Evolutionary conservation across 2,113 vertebrate genomes (phyloP), one percentile per base, ranked within the genome.

Genomic region (Bostrychus sinensis): DNA sequence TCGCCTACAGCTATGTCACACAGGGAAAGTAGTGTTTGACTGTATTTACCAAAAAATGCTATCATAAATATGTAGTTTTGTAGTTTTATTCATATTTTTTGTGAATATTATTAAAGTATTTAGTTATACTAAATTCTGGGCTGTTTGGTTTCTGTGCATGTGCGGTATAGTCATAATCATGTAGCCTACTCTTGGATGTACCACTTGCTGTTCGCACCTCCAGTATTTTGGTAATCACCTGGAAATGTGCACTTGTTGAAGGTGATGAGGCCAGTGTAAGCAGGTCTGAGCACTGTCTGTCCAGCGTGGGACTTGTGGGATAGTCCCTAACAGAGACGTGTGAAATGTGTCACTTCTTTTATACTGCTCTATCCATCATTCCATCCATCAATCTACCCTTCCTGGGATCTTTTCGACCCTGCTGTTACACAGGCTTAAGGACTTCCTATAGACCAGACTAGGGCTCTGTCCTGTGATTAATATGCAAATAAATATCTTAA

Each of bases 291-390:
- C 68, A 20, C 56, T 41, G 48, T 80, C 82, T 83, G 70, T 78
- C 28, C 53, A 56, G 28, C 32, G 2, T 25, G 19, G 30, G 26
- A 38, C 58, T 55, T 16, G 12, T 41, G 55, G 66, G 76, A 74
- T 46, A 43, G 48, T 67, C 66, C 82, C 75, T 86, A 57, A 75
- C 85, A 56, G 26, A n/a, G 69, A 68, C 1, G 72, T 86, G 90
- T 86, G 86, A 91, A 91, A 90, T 89, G 75, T 76, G 67, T 66
- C 89, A 81, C 86, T 56, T 83, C 25, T 50, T 62, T 79, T 50
- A 62, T 65, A 63, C 66, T 42, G 17, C 28, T 36, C 54, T 20
- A 23, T 50, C 56, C 55, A n/a, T 78, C 77, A 30, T 9, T 61
- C 28, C 13, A 20, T 63, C 56, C 5, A 39, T 57, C 67, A 42